Evolutionary conservation across 2,113 vertebrate genomes (phyloP).

Genomic region (Uropsilus gracilis): DNA sequence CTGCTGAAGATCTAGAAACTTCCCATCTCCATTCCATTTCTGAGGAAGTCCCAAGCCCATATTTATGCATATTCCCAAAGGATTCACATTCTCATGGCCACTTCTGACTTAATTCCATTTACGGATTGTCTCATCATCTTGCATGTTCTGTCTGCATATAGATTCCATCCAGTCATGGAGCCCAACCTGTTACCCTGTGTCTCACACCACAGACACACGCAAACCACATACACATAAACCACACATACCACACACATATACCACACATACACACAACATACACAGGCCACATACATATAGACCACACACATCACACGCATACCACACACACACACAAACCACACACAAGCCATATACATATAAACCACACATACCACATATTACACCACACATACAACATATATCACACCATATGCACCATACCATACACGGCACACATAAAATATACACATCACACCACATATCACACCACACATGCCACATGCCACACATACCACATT

Average conservation of each 20-base stretch:
- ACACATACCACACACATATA: neutral
- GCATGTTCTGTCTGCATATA: neutral
- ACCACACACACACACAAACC: neutral
- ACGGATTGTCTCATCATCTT: neutral
- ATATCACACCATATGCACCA: too few species aligned
- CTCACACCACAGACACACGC: too few species aligned
- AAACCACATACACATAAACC: too few species aligned
- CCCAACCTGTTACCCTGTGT: neutral
- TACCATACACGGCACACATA: too few species aligned
- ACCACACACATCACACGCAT: neutral
- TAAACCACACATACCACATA: accelerated
- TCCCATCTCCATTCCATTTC: neutral
- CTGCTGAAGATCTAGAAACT: neutral
- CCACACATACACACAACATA: neutral
- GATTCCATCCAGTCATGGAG: neutral
- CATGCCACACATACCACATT: too few species aligned
- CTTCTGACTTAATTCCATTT: neutral
- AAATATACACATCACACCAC: too few species aligned
- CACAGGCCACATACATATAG: too few species aligned
- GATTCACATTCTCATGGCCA: neutral
- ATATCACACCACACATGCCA: too few species aligned
- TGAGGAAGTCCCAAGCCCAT: neutral
- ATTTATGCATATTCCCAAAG: neutral
- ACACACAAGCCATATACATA: neutral
- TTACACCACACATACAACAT: too few species aligned